Percentiles rank a stretch among this genome's conserved stretches.
phyloP scores from a whole-genome alignment of 2,888 invertebrate genomes.

The Agriotes lineatus region DNA sequence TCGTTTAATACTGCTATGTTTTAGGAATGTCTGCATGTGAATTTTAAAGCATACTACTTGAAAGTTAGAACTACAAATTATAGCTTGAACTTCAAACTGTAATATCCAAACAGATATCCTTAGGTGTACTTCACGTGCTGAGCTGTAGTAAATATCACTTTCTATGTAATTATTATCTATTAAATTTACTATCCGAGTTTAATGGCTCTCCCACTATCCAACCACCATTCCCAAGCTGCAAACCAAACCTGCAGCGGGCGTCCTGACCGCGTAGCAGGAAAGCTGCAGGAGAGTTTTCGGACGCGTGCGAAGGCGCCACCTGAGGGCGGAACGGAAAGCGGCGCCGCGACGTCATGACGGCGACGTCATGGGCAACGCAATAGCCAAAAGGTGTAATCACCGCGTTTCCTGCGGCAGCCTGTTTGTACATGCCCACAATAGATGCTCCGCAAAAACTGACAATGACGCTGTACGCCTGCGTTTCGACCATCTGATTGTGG shows the following conservation, averaged over 20 bases:
- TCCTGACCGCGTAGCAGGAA: background rate
- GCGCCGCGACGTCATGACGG: conserved; percentile 17
- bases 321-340: conserved; percentile 10
- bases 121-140: no score
- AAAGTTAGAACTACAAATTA: no score
- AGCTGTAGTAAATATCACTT: no score
- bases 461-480: conserved; percentile 45
- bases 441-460: conserved; percentile 25
- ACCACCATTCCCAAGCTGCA: background rate
- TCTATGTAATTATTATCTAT: no score
- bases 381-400: conserved; percentile 11
- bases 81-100: no score
- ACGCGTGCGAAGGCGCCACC: background rate
- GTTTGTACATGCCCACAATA: conserved; percentile 18
- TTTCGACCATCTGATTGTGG: conserved; percentile 37
- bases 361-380: conserved; percentile 25
- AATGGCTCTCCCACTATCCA: background rate
- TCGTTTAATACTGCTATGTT: no score
- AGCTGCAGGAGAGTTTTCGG: conserved; percentile 13
- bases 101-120: no score
- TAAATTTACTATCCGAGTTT: background rate
- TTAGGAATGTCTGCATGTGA: no score
- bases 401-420: conserved; percentile 11
- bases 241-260: conserved; percentile 11
- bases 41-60: no score